phyloP scores from a whole-genome alignment of 2,888 invertebrate genomes.

The Brenthis daphne region DNA sequence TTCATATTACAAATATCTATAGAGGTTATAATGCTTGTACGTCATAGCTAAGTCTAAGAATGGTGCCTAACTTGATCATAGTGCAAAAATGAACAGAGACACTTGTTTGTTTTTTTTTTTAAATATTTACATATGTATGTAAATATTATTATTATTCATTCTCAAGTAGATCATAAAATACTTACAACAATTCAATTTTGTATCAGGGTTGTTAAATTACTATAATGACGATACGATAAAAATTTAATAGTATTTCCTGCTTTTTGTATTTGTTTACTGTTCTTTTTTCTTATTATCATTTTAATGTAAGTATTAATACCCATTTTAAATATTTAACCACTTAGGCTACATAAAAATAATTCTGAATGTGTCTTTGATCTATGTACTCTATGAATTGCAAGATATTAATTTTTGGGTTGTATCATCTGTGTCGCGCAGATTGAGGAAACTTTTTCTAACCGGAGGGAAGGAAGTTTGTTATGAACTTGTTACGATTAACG shows the following conservation, averaged over 20 bases:
- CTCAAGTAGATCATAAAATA: too few species aligned
- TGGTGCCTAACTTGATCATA: neutral
- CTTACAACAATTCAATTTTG: too few species aligned
- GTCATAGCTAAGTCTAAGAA: neutral
- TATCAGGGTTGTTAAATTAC: too few species aligned
- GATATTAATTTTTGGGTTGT: slow-evolving; percentile 36
- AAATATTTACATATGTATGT: too few species aligned
- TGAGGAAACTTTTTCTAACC: slow-evolving; percentile 38
- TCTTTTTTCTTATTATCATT: too few species aligned
- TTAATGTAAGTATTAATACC: too few species aligned
- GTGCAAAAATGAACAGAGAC: neutral
- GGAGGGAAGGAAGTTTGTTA: slow-evolving; percentile 36
- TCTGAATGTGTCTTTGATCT: slow-evolving; percentile 13
- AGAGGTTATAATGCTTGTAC: slow-evolving; percentile 4
- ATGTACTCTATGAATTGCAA: slow-evolving; percentile 27
- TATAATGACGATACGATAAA: too few species aligned
- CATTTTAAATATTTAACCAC: too few species aligned
- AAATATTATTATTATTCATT: too few species aligned
- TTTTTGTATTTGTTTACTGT: too few species aligned
- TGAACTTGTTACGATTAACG: slow-evolving; percentile 25
- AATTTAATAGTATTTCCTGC: too few species aligned
- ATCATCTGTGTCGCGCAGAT: slow-evolving; percentile 41
- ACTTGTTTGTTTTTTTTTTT: neutral
- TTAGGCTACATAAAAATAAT: neutral
- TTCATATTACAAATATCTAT: slow-evolving; percentile 8